These are phyloP conservation scores for Toxostoma redivivum DNA, from an alignment of 2,113 vertebrate species.

Conservation along the genomic window DNA sequence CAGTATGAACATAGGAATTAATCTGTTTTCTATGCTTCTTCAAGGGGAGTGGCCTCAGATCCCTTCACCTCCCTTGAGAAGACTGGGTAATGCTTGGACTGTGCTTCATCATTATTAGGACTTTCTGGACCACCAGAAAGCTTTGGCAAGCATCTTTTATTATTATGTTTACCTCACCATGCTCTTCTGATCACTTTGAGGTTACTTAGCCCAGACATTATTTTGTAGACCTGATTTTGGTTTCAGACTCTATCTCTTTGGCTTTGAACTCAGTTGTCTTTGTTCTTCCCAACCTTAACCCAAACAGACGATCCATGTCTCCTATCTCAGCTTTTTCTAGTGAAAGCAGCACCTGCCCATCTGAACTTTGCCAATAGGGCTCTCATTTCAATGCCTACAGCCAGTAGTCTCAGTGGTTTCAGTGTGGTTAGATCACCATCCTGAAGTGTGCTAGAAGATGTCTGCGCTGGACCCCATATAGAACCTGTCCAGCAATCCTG, in stretches of 20 bases:
- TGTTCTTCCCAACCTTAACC: not conserved
- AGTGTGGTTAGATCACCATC: not conserved
- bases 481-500: not conserved
- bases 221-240: not conserved
- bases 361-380: not conserved
- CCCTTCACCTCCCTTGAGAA: not conserved
- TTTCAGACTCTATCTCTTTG: not conserved
- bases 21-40: not conserved
- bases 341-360: not conserved
- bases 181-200: not conserved
- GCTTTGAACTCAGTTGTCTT: not conserved
- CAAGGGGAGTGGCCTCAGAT: not conserved
- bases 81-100: not conserved
- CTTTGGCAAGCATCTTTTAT: not conserved
- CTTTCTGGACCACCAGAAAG: not conserved
- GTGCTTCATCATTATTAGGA: not conserved
- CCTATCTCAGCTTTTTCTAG: not conserved
- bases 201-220: not conserved
- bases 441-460: not conserved
- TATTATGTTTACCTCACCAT: not conserved
- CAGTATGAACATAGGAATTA: not conserved
- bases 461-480: not conserved
- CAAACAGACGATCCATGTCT: not conserved
- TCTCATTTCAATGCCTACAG: not conserved
- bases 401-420: not conserved